These are phyloP conservation scores for Apis dorsata DNA, from an alignment of 1,140 invertebrate genomes.

Conservation along the genomic window DNA sequence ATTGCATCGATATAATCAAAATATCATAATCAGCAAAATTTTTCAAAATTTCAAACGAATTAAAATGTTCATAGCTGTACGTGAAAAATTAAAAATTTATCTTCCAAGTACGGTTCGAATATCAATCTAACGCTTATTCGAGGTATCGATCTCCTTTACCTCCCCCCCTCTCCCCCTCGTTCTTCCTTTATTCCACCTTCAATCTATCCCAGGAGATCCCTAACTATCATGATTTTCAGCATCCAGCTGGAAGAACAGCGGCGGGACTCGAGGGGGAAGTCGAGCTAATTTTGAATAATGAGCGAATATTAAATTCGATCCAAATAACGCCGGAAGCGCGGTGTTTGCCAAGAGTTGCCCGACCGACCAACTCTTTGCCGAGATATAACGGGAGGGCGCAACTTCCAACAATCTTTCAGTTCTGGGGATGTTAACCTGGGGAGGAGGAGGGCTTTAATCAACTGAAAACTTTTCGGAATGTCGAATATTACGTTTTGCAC, in stretches of 20 bases:
- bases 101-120: neutral
- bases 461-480: slow-evolving; percentile 67
- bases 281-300: slow-evolving; percentile 68
- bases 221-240: slow-evolving; percentile 23
- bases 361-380: slow-evolving; percentile 52
- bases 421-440: slow-evolving; percentile 55
- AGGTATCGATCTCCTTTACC: neutral
- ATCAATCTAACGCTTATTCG: neutral
- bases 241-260: slow-evolving; percentile 9
- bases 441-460: slow-evolving; percentile 58
- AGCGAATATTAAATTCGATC: slow-evolving; percentile 67
- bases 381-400: slow-evolving; percentile 51
- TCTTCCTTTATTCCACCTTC: neutral
- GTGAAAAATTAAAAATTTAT: neutral
- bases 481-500: slow-evolving; percentile 57
- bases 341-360: slow-evolving; percentile 62
- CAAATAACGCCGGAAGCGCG: slow-evolving; percentile 51
- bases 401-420: slow-evolving; percentile 54
- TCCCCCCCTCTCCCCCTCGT: no score
- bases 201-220: neutral
- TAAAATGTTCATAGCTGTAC: no score
- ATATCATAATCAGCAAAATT: no score
- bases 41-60: no score
- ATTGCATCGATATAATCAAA: no score
- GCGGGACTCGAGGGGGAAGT: slow-evolving; percentile 40